Evolutionary conservation across 2,888 invertebrate species (phyloP).

Genomic region (Holacanthella duospinosa): DNA sequence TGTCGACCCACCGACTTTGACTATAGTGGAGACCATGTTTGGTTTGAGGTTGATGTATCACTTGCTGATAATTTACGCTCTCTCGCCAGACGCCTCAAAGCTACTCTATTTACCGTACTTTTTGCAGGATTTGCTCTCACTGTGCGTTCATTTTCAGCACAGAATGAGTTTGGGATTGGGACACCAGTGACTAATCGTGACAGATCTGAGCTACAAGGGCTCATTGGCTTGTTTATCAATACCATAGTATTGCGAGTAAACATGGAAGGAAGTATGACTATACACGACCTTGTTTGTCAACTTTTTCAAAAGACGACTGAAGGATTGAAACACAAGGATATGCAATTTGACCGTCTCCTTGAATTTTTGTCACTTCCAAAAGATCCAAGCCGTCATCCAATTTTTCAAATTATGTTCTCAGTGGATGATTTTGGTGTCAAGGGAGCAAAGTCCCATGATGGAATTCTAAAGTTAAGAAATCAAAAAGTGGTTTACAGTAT

Average conservation of each 20-base stretch:
- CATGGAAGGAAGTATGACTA: neutral
- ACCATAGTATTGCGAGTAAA: neutral
- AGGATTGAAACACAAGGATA: too few relatives aligned
- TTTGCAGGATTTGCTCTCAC: neutral
- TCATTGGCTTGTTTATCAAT: conserved; percentile 12
- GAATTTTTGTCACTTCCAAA: neutral
- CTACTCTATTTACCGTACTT: neutral
- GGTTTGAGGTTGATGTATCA: neutral
- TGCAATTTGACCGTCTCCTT: too few relatives aligned
- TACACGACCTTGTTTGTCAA: too few relatives aligned
- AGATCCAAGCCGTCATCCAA: conserved; percentile 6
- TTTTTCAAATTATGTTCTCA: conserved; percentile 10
- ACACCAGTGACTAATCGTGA: neutral
- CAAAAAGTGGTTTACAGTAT: too few relatives aligned
- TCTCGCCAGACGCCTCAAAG: neutral
- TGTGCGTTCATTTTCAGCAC: neutral
- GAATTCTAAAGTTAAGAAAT: too few relatives aligned
- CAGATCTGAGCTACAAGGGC: neutral
- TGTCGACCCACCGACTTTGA: neutral
- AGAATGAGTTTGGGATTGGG: neutral
- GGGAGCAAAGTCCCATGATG: too few relatives aligned
- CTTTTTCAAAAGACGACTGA: too few relatives aligned
- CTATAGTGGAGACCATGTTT: neutral
- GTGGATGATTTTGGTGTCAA: neutral
- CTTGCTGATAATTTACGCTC: neutral